Percentiles rank a stretch among this genome's conserved stretches.
Evolutionary conservation across 2,113 vertebrate species (phyloP).

Genomic region (Rattus rattus): DNA sequence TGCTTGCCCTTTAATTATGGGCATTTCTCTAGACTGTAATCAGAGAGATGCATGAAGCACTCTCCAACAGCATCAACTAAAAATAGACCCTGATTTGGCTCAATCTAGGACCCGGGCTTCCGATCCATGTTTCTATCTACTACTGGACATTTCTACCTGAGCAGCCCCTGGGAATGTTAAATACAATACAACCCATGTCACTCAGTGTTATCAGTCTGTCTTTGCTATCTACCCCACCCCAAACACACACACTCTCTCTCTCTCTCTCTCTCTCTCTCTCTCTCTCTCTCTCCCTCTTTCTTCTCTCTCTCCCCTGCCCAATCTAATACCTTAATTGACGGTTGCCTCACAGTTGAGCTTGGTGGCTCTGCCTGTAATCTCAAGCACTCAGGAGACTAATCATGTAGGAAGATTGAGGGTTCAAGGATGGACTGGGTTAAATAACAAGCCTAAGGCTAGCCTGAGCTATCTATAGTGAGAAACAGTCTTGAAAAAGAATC

Average conservation of each 20-base stretch:
- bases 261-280: too few species aligned
- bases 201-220: not conserved
- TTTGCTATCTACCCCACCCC: not conserved
- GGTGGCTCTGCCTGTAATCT: not conserved
- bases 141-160: not conserved
- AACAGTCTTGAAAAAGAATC: not conserved
- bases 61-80: not conserved
- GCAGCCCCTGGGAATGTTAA: not conserved
- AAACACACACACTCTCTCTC: not conserved
- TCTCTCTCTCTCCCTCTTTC: not conserved
- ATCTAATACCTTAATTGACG: not conserved
- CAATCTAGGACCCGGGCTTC: not conserved
- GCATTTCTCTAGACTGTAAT: not conserved
- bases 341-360: not conserved
- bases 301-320: not conserved
- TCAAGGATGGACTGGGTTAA: not conserved
- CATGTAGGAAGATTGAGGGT: not conserved
- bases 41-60: not conserved
- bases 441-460: not conserved
- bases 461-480: not conserved
- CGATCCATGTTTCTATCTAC: not conserved
- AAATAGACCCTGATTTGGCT: not conserved
- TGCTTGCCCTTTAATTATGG: not conserved
- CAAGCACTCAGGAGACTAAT: not conserved
- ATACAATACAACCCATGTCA: rapidly evolving